These are phyloP conservation scores for Gulo gulo DNA, from an alignment of 2,113 vertebrate species.

Conservation along the genomic window DNA sequence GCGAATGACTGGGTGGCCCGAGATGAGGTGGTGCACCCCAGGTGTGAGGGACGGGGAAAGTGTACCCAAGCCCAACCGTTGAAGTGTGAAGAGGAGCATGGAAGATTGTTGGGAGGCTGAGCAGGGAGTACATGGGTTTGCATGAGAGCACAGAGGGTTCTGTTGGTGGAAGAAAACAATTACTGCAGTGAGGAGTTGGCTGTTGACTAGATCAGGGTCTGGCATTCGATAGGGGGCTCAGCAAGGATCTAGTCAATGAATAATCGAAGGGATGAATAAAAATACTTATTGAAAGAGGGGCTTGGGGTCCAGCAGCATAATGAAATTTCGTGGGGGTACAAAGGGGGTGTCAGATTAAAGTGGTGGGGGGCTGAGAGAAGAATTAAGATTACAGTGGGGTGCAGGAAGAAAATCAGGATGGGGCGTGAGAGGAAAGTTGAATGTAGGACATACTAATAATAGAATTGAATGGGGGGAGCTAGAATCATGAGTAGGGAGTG, in stretches of 20 bases:
- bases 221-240: neutral
- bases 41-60: neutral
- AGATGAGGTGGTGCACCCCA: neutral
- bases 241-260: neutral
- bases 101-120: neutral
- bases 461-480: neutral
- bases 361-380: neutral
- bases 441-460: neutral
- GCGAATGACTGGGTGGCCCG: neutral
- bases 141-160: neutral
- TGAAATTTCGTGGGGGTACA: neutral
- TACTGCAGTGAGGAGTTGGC: neutral
- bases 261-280: neutral
- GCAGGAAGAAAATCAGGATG: neutral
- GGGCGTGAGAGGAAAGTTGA: neutral
- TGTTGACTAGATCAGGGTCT: too few relatives aligned
- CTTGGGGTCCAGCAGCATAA: neutral
- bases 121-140: too few relatives aligned
- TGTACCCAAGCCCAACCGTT: rapidly evolving
- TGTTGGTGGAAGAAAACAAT: neutral
- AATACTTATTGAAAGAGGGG: neutral
- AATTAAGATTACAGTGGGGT: neutral
- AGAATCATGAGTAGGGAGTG: neutral
- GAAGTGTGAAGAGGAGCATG: neutral
- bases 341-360: neutral